Conservation (phyloP, 64 coral and sea anemone genomes). For the Montipora sp. region DNA sequence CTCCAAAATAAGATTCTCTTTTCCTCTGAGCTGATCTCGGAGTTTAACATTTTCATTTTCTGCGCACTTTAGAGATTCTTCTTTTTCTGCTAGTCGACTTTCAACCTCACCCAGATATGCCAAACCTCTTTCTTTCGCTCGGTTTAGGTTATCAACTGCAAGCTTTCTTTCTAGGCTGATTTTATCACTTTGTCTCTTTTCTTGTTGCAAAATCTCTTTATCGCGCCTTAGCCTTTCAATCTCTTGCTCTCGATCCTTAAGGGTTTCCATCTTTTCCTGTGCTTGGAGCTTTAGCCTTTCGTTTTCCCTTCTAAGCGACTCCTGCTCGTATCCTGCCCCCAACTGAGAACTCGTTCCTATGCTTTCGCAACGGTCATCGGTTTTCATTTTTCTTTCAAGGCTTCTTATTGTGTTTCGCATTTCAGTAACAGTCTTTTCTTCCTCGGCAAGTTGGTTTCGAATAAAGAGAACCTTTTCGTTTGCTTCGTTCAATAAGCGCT, state of each 20-base stretch:
- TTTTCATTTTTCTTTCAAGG: neutral
- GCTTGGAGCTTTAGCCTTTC: slow-evolving; percentile 52
- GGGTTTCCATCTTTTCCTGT: slow-evolving; percentile 38
- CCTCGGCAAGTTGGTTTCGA: slow-evolving; percentile 44
- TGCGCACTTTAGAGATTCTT: slow-evolving; percentile 1
- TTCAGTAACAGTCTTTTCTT: slow-evolving; percentile 57
- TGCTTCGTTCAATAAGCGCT: slow-evolving; percentile 31
- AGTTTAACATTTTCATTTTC: slow-evolving; percentile 45
- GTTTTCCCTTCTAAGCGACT: slow-evolving; percentile 61
- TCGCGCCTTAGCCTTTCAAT: slow-evolving; percentile 44
- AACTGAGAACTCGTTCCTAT: neutral
- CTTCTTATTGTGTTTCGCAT: slow-evolving; percentile 58
- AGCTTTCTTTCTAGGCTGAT: slow-evolving; percentile 49
- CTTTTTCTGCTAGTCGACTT: slow-evolving; percentile 47
- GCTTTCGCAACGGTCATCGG: neutral
- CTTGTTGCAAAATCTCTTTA: slow-evolving; percentile 46
- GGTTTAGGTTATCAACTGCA: slow-evolving; percentile 52
- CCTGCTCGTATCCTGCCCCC: slow-evolving; percentile 39
- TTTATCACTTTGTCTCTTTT: slow-evolving; percentile 46
- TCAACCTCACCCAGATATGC: slow-evolving; percentile 48
- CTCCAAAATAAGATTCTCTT: slow-evolving; percentile 49
- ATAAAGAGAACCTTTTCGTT: neutral
- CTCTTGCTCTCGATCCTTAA: slow-evolving; percentile 39
- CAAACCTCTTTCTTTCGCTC: slow-evolving; percentile 60
- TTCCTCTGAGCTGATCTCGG: slow-evolving; percentile 51